A percentile compares a stretch with the other conserved stretches of the same genome.
phyloP scores from a whole-genome alignment of 1,140 invertebrate species.

The Potamilus streckersoni region DNA sequence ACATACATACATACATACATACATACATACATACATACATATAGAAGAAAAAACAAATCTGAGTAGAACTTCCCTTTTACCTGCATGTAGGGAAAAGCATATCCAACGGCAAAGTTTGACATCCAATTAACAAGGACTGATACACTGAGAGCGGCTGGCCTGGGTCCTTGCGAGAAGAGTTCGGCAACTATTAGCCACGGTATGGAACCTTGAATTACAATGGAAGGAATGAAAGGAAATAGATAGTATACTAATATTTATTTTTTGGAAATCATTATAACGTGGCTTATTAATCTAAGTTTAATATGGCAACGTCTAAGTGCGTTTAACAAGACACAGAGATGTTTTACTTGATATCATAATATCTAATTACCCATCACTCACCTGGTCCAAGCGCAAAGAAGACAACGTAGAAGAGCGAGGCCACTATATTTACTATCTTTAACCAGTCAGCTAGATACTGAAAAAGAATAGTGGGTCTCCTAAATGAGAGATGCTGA shows the following conservation, averaged over 20 bases:
- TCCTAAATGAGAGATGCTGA: no score
- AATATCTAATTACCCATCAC: neutral
- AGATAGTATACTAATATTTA: neutral
- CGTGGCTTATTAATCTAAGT: neutral
- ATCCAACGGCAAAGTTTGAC: conserved; percentile 96
- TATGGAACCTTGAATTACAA: conserved; percentile 73
- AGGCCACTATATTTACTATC: conserved; percentile 80
- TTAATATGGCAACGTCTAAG: neutral
- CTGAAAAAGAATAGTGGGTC: conserved; percentile 67
- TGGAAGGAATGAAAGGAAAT: neutral
- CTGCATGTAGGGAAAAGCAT: conserved; percentile 86
- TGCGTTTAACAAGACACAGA: neutral
- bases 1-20: no score
- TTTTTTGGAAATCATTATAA: no score
- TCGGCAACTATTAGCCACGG: conserved; percentile 97
- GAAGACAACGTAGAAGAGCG: conserved; percentile 86
- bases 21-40: neutral
- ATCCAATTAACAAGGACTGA: conserved; percentile 98
- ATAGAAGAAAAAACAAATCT: no score
- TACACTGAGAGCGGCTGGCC: conserved; percentile 97
- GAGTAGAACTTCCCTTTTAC: conserved; percentile 34
- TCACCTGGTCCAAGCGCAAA: conserved; percentile 85
- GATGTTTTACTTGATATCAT: neutral
- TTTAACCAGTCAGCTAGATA: conserved; percentile 86
- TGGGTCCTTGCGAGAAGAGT: conserved; percentile 95